These are phyloP conservation scores for Paraplagusia blochii DNA, from an alignment of 2,113 vertebrate species.

Conservation along the genomic window DNA sequence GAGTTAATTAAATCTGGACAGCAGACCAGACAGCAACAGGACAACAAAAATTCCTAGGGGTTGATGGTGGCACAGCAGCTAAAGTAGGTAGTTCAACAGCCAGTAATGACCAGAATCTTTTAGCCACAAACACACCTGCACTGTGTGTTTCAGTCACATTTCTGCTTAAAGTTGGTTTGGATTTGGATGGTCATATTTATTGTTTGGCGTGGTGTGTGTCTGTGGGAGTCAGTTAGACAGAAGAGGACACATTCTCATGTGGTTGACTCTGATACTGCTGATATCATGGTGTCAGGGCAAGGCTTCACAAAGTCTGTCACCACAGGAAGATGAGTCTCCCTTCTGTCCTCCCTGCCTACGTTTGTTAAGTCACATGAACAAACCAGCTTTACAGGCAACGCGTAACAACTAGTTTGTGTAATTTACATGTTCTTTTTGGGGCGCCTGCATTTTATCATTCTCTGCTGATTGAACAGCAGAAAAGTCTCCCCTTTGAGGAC, in stretches of 20 bases:
- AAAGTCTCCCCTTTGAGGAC: conserved; percentile 24
- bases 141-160: no score
- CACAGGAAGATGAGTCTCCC: conserved; percentile 26
- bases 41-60: no score
- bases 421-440: conserved; percentile 40
- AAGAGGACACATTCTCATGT: conserved; percentile 38
- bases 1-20: no score
- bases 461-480: conserved; percentile 48
- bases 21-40: no score
- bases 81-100: no score
- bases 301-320: conserved; percentile 37
- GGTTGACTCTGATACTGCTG: conserved; percentile 28
- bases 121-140: no score
- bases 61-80: no score
- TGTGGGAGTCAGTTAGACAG: conserved; percentile 24
- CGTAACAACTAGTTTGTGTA: conserved; percentile 34
- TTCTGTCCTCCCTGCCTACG: conserved; percentile 19
- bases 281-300: conserved; percentile 26
- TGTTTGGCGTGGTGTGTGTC: conserved; percentile 38
- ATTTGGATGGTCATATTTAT: conserved; percentile 55
- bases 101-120: no score
- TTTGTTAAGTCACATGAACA: conserved; percentile 50
- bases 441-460: conserved; percentile 42
- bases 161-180: no score
- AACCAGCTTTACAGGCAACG: conserved; percentile 30